These are phyloP conservation scores for Monochamus alternatus DNA, from an alignment of 2,888 invertebrate genomes.

Conservation along the genomic window DNA sequence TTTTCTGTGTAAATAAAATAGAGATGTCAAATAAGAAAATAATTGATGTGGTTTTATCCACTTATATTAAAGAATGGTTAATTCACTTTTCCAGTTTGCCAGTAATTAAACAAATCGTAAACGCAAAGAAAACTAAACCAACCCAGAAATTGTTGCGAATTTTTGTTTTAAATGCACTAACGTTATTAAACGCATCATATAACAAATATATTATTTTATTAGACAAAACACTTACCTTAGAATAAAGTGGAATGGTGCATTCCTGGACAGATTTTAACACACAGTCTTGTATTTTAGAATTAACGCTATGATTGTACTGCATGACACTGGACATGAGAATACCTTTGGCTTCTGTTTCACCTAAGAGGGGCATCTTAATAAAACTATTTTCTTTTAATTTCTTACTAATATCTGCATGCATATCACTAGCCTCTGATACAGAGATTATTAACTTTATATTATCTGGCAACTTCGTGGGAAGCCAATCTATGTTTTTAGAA, in stretches of 20 bases:
- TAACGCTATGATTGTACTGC: constrained; percentile 76
- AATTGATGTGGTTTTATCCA: no score
- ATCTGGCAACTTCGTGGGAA: constrained; percentile 82
- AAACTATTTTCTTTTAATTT: constrained; percentile 64
- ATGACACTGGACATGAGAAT: constrained; percentile 74
- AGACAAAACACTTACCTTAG: constrained; percentile 72
- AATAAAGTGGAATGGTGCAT: constrained; percentile 80
- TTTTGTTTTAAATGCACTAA: background rate
- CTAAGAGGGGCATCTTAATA: constrained; percentile 72
- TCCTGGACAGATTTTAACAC: constrained; percentile 76
- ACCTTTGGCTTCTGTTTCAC: constrained; percentile 72
- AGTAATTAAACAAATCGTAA: no score
- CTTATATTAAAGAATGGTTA: no score
- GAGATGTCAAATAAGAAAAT: no score
- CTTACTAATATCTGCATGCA: constrained; percentile 67
- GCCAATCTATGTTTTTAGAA: constrained; percentile 81
- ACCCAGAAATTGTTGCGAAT: no score
- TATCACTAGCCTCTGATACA: constrained; percentile 74
- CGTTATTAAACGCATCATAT: no score
- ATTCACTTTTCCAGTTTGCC: no score
- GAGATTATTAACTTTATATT: constrained; percentile 86
- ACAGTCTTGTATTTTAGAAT: constrained; percentile 75
- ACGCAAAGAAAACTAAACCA: no score
- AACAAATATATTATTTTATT: no score
- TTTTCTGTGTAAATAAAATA: no score